These are phyloP conservation scores for Gryllus longicercus DNA, from an alignment of 2,888 invertebrate genomes.

Conservation along the genomic window DNA sequence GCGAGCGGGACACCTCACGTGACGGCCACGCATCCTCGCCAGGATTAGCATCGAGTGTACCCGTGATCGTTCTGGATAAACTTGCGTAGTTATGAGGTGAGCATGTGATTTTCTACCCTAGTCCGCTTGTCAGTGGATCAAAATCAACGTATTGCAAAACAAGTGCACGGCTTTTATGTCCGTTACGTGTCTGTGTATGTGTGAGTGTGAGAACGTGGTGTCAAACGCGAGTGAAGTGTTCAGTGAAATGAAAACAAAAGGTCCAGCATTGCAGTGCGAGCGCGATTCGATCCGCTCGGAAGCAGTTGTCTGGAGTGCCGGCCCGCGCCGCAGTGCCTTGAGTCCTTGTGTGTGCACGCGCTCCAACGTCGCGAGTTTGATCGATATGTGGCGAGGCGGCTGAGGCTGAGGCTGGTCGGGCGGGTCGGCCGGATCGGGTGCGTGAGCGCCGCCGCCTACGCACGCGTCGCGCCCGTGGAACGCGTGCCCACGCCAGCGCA, in stretches of 20 bases:
- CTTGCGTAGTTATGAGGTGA: constrained; percentile 1
- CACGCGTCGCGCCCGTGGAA: no score
- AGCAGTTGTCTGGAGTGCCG: no score
- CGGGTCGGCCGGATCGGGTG: no score
- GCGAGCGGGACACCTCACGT: background rate
- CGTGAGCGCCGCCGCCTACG: no score
- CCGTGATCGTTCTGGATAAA: background rate
- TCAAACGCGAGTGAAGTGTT: no score
- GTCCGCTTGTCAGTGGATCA: background rate
- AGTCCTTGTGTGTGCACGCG: background rate
- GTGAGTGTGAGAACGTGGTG: background rate
- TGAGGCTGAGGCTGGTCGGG: no score
- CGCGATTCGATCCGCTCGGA: no score
- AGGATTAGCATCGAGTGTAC: background rate
- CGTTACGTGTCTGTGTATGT: background rate
- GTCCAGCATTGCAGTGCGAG: no score
- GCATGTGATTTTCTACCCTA: background rate
- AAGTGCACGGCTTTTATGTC: background rate
- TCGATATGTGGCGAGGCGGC: background rate
- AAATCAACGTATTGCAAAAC: background rate
- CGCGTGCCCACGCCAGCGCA: no score
- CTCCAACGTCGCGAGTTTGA: background rate
- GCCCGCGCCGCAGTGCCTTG: no score
- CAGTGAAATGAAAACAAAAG: no score
- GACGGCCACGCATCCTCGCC: background rate